A percentile compares a stretch with the other conserved stretches of the same genome.
Conservation (phyloP, 2,888 invertebrate genomes). For the Drosophila mayaguana region DNA sequence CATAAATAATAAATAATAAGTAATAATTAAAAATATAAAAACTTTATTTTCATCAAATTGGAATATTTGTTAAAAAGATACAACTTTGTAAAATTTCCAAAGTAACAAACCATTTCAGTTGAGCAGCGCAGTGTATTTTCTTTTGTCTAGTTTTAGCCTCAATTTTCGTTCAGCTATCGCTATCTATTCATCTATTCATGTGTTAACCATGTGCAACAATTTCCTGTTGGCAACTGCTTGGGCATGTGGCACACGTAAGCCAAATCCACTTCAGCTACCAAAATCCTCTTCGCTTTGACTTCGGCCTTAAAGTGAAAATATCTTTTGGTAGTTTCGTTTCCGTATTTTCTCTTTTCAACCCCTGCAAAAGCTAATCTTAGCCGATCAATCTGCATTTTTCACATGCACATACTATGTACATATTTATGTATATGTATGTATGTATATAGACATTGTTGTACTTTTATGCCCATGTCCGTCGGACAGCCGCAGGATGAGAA, state of each 20-base stretch:
- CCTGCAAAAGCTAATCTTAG: slow-evolving; percentile 36
- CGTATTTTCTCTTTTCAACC: too few relatives aligned
- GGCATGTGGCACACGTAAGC: slow-evolving; percentile 34
- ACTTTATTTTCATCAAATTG: too few relatives aligned
- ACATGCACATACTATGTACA: slow-evolving; percentile 26
- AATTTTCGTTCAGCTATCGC: slow-evolving; percentile 11
- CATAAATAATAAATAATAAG: too few relatives aligned
- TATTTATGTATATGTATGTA: background rate
- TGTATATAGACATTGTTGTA: slow-evolving; percentile 34
- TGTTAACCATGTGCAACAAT: slow-evolving; percentile 52
- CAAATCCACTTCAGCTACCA: slow-evolving; percentile 21
- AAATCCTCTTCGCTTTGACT: slow-evolving; percentile 23
- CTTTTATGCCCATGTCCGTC: slow-evolving; percentile 56
- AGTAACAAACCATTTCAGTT: too few relatives aligned
- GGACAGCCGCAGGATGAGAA: slow-evolving; percentile 38
- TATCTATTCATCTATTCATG: slow-evolving; percentile 34
- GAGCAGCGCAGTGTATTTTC: background rate
- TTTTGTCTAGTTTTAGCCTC: background rate
- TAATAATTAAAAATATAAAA: too few relatives aligned
- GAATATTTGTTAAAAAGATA: too few relatives aligned
- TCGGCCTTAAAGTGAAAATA: slow-evolving; percentile 24
- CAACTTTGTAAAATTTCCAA: too few relatives aligned
- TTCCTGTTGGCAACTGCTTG: slow-evolving; percentile 32
- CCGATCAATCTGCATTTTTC: slow-evolving; percentile 56
- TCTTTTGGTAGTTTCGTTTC: slow-evolving; percentile 12